A percentile compares a stretch with the other conserved stretches of the same genome.
phyloP scores from a whole-genome alignment of 2,888 invertebrate genomes.

The Frankliniella intonsa region DNA sequence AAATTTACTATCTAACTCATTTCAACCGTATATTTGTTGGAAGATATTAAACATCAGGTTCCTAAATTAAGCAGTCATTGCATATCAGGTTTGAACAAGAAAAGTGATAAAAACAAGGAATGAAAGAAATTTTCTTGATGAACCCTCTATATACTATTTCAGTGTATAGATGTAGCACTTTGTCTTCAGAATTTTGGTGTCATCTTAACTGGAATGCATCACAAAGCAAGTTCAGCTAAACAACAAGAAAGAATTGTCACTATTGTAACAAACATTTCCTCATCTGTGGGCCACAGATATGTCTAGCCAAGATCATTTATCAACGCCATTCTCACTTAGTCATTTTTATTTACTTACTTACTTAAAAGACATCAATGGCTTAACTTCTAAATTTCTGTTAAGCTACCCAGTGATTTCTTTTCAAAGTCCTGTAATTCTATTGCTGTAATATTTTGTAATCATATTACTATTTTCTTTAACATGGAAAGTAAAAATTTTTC shows the following conservation, averaged over 20 bases:
- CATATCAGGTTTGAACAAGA: no score
- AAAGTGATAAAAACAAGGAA: no score
- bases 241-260: no score
- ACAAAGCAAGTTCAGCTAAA: background rate
- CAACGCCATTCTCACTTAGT: slow-evolving; percentile 3
- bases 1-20: no score
- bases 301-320: background rate
- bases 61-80: no score
- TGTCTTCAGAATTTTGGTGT: no score
- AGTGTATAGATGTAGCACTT: no score
- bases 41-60: no score
- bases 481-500: background rate
- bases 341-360: background rate
- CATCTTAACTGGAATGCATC: background rate
- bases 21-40: no score
- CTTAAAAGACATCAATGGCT: background rate
- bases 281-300: background rate
- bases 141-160: no score
- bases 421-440: background rate
- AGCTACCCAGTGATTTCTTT: background rate
- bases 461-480: background rate
- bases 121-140: no score
- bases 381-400: background rate
- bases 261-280: no score
- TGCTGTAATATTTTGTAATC: background rate